Evolutionary conservation across 2,113 vertebrate genomes (phyloP).

Genomic region (Micronycteris hirsuta): DNA sequence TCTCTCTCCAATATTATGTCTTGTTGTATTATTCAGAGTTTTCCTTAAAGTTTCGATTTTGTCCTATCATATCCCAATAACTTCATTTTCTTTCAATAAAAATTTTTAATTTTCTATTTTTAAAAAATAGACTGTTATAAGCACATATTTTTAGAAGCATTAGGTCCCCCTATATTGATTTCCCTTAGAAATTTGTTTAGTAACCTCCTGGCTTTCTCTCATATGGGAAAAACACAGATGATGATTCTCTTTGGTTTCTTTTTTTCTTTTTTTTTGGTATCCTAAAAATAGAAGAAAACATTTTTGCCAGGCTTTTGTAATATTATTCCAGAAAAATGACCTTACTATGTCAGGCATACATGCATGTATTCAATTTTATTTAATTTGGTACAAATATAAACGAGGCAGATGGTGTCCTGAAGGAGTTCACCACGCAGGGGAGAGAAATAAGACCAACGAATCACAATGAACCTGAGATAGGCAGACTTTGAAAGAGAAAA

Average conservation of each 20-base stretch:
- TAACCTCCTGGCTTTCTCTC: background rate
- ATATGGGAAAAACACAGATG: background rate
- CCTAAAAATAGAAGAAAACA: background rate
- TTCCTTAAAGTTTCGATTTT: conserved; percentile 1
- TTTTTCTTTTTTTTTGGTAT: background rate
- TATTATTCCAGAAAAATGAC: background rate
- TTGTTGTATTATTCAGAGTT: background rate
- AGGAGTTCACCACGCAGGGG: background rate
- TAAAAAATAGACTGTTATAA: background rate
- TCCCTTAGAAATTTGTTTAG: background rate
- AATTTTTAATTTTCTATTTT: background rate
- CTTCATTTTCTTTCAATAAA: background rate
- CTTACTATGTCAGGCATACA: background rate
- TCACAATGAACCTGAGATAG: background rate
- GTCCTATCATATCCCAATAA: background rate
- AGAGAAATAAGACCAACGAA: background rate
- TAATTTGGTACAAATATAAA: conserved; percentile 27
- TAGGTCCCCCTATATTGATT: background rate
- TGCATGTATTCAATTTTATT: background rate
- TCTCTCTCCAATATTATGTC: background rate
- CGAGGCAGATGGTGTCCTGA: background rate
- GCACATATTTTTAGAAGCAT: background rate
- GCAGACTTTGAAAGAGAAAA: background rate
- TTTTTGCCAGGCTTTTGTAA: background rate
- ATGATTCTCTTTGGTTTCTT: background rate